Base-by-base conservation (phyloP, 2,888 invertebrate genomes). In the Ctenicera cuprea region DNA sequence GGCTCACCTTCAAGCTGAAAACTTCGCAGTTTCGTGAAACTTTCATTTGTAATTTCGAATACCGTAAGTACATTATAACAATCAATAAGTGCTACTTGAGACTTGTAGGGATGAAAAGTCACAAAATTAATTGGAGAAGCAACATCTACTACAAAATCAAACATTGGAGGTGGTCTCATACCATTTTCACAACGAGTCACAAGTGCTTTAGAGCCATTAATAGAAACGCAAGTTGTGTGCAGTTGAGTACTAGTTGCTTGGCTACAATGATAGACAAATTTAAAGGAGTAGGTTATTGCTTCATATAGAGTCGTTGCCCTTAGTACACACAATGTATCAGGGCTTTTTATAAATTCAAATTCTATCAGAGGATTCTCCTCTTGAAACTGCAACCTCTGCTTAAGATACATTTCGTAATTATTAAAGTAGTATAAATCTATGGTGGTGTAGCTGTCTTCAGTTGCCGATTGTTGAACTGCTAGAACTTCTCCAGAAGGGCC, bases 361-460 rank as follows among this genome's bases (percentile, higher is more conserved):
- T 71, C 64, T 4, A 82, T 80, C 68, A 83, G 77, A 1, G 82
- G 77, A 12, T 78, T 87, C 2, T 87, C 82, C 67, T 77, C 77
- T 1, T 85, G 82, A 80, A 94, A 94, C 33, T 82, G 82, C 16
- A 95, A 85, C 41, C 90, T 90, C 81, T 96, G 94, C 85, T 97
- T 97, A 26, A 94, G 86, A 85, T 96, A 96, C 97, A 97, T 97
- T 82, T 96, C 94, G 84, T 95, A 97, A 87, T 98, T 98, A 57
- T 91, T 91, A 52, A 91, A 90, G 0, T 93, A 94, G 89, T 94
- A 97, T 5, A 98, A 86, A 80, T 93, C 89, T 38, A 95, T 64
- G 7, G 48, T 66, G 0, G 22, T 78, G 50, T 85, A 86, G 67
- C 89, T 83, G 16, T 84, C 83, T 41, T 83, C 81, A 45, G 77